Conservation (phyloP, 30 jellyfish, hydroid and myxozoan genomes). For the Nemopilema nomurai region DNA sequence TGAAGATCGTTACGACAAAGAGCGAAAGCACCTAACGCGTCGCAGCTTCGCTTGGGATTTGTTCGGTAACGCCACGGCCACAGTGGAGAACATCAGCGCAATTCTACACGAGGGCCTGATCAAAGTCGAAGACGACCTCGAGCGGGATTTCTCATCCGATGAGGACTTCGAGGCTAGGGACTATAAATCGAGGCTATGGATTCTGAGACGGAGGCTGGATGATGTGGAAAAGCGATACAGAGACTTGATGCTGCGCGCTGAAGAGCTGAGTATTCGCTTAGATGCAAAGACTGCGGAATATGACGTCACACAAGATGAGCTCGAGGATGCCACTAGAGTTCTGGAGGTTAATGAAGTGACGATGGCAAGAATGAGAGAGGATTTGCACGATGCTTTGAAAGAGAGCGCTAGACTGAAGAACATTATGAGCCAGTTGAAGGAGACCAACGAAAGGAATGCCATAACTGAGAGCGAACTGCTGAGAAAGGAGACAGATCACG, state of each 20-base stretch:
- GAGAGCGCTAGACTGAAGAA: slow-evolving; percentile 70
- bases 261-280: slow-evolving; percentile 87
- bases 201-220: slow-evolving; percentile 85
- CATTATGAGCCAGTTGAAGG: slow-evolving; percentile 60
- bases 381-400: slow-evolving; percentile 40
- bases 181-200: slow-evolving; percentile 93
- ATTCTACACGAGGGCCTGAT: slow-evolving; percentile 87
- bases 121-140: slow-evolving; percentile 93
- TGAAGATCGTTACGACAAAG: slow-evolving; percentile 82
- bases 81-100: slow-evolving; percentile 83
- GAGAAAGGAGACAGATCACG: slow-evolving; percentile 47
- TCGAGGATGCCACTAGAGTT: slow-evolving; percentile 90
- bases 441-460: slow-evolving; percentile 78
- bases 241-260: slow-evolving; percentile 93
- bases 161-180: slow-evolving; percentile 89
- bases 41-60: slow-evolving; percentile 91
- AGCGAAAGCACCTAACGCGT: slow-evolving; percentile 60
- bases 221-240: slow-evolving; percentile 97
- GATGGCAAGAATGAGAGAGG: slow-evolving; percentile 54
- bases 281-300: slow-evolving; percentile 96
- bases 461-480: slow-evolving; percentile 75
- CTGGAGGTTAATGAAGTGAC: slow-evolving; percentile 78
- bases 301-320: slow-evolving; percentile 98
- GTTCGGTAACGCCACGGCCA: slow-evolving; percentile 86
- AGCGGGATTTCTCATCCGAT: slow-evolving; percentile 79